Base-by-base conservation (phyloP, 2,888 invertebrate genomes). In the Xestia rhomboidea region DNA sequence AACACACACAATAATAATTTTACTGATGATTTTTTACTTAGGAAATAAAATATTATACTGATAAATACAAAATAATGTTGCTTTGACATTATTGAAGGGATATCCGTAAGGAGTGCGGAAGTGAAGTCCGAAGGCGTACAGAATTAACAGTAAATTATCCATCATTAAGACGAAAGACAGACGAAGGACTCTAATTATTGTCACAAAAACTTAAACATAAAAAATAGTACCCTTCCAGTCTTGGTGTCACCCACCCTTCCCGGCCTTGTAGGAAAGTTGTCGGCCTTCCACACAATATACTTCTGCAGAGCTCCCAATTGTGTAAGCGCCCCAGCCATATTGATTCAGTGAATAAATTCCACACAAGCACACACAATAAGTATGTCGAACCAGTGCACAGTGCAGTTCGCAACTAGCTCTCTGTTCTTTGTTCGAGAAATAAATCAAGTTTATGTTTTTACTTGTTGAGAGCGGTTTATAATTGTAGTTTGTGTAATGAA, bases 321-420 rank as follows among this genome's bases (percentile, higher is more conserved):
- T 74, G 13, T 41, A 30, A 57, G 68, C 30, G 30, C 66, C 30
- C 49, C 54, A 27, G 73, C 84, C 46, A 76, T 82, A 87, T 87
- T 87, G 89, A 84, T 84, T 87, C 77, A 73, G 72, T 73, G 79
- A 79, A 87, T 87, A 89, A 81, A 79, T 87, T 82, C 79, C 51
- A 75, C 81, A 67, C 87, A 83, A 86, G 77, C 68, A 73, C 68
- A 73, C 70, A 73, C 75, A 76, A 84, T 84, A 87, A 88, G 79
- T 79, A 77, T 74, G 77, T 84, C 75, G 60, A 78, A 57, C 44
- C 63, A 44, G 68, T 79, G 73, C 69, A 74, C 66, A 44, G 68
- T 79, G 73, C 69, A 74, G 81, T 57, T 73, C 41, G 49, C 57
- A 73, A 87, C 81, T 67, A 76, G 67, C 73, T 78, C 66, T 70